Evolutionary conservation across 2,797 vertebrate genomes (phyloP), one percentile per base, ranked within the genome.

Genomic region (Pseudomugil tenellus): DNA sequence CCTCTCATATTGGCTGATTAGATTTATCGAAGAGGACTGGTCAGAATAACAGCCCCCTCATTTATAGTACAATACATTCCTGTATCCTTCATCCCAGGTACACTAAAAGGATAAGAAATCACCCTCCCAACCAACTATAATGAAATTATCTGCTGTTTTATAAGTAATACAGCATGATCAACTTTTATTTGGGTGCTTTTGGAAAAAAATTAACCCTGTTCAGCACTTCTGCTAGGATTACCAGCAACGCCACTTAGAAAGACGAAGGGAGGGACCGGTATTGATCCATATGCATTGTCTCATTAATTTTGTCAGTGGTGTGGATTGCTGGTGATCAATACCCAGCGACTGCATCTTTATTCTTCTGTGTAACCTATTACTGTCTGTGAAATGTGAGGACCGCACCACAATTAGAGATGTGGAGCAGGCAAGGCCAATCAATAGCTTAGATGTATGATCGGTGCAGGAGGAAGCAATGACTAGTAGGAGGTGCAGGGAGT

Each of bases 291-390:
- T 93, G 92, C 89, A 94, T 96, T 95, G 96, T 97, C 95, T 96
- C 91, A 90, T 95, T 97, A 97, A 98, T 98, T 97, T 96, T 94
- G 95, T 95, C 93, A 91, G 95, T 95, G 94, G 94, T 89, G 94
- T 95, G 94, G 93, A 94, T 95, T 94, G 93, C 93, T 93, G 79
- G 48, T 94, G 94, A 97, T 98, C 97, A 87, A 98, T 98, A 95
- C 85, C 87, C 81, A 91, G 93, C 91, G 94, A 95, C 93, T 95
- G 93, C 94, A 94, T 95, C 95, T 96, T 96, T 95, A 96, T 97
- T 96, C 94, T 94, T 91, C 90, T 81, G 92, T 96, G 95, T 95
- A 96, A 97, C 96, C 93, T 89, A 93, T 96, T 96, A 95, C 95
- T 96, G 94, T 95, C 91, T 54, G 88, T 93, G 95, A 95, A 96